Base-by-base conservation (phyloP, 2,888 invertebrate genomes). In the Synergus umbraculus region DNA sequence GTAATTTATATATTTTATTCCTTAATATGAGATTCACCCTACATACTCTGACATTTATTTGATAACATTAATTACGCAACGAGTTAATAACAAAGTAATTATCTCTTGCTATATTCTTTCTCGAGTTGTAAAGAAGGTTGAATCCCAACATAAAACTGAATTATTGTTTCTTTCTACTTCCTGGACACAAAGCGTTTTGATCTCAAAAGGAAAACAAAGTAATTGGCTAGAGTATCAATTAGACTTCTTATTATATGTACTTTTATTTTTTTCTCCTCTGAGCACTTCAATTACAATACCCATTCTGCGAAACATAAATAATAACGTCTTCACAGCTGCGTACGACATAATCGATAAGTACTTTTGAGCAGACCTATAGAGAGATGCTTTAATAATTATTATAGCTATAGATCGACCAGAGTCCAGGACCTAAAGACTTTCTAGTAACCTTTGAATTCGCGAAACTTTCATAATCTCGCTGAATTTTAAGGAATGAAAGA, bases 271-370 rank as follows among this genome's bases (percentile, higher is more conserved):
- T 46, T 13, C 13, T 46, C 46, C 4, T 13, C 12, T 4, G 13
- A 13, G 46, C 12, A 67, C 69, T 49, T 69, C 69, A 69, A 37
- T 69, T 69, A 8, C 49, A 69, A 69, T 49, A 69, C 69, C 49
- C 49, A 69, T 46, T 69, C 46, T 12, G 29, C 69, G 22, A 69
- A 69, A 4, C 15, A 29, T 49, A 58, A 2, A 9, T 15, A 46
- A 29, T 46, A 49, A 46, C 49, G 15, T 66, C 43, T 69, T 80
- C 78, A 67, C 79, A 76, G 81, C 82, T 83, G 79, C 81, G 80
- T 82, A 78, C 77, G 79, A 81, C 82, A 79, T 80, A 83, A 81
- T 83, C 83, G 65, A 83, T 83, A 83, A 82, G 82, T 81, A 82
- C 82, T 82, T 82, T 81, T 67, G 79, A 82, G 81, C 82, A 80